Conservation (phyloP, 2,888 invertebrate species). For the Myopa tessellatipennis region DNA sequence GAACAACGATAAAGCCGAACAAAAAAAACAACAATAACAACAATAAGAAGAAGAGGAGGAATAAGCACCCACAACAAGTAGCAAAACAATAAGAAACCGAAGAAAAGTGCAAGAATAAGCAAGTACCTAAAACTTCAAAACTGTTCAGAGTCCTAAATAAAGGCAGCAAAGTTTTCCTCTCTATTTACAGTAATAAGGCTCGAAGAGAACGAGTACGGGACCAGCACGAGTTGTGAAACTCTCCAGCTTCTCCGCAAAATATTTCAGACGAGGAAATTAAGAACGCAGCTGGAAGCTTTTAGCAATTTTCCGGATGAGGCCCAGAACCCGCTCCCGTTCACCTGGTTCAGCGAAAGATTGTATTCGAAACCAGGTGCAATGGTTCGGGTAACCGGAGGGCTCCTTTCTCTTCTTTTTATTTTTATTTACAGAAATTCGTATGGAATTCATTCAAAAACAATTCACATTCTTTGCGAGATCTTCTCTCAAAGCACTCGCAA, state of each 20-base stretch:
- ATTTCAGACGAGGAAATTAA: not conserved
- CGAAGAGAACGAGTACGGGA: not conserved
- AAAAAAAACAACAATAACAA: not conserved
- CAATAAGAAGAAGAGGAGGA: not conserved
- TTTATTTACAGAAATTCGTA: too few species aligned
- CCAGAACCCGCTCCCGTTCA: not conserved
- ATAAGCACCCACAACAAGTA: not conserved
- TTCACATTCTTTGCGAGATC: too few species aligned
- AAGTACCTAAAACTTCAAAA: slow-evolving; percentile 25
- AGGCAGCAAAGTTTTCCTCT: slow-evolving; percentile 17
- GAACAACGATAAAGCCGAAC: slow-evolving; percentile 7
- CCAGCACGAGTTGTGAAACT: not conserved
- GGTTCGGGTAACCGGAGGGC: too few species aligned
- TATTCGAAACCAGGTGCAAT: not conserved
- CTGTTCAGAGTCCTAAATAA: slow-evolving; percentile 34
- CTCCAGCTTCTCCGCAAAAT: not conserved
- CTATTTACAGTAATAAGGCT: slow-evolving; percentile 26
- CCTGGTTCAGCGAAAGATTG: not conserved
- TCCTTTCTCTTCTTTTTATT: too few species aligned
- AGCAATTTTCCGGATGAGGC: not conserved
- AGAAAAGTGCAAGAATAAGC: not conserved
- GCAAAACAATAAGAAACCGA: not conserved
- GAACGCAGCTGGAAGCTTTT: slow-evolving; percentile 9
- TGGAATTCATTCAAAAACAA: too few species aligned
- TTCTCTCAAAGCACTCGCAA: too few species aligned